Evolutionary conservation across 2,888 invertebrate species (phyloP), one percentile per base, ranked within the genome.

Genomic region (Drosophila putrida): DNA sequence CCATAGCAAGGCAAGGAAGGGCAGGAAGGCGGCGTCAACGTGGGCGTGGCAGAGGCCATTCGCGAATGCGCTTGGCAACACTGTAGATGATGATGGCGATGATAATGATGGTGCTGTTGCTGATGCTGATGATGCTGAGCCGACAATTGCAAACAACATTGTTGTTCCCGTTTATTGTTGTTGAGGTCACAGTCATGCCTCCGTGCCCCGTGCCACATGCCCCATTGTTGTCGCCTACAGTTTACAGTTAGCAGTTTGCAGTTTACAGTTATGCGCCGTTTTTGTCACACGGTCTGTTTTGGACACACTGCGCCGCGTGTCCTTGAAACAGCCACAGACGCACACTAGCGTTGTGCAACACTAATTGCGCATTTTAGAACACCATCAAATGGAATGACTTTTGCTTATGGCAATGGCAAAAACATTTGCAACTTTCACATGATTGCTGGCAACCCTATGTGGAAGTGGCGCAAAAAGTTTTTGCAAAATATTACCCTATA

Each of bases 41-140:
- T 43, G 33, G 36, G 57, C 57, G 63, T 62, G 61, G 49, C 46
- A 51, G 8, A 43, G 54, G 55, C 58, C 36, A 38, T 64, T 41
- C 62, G 25, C 49, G 54, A 66, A 43, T 71, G 66, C 66, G 67
- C 47, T 54, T 65, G 65, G 76, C 80, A 80, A 80, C 82, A 70
- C 79, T 82, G 75, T 71, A 63, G 59, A 10, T 77, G 77, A 69
- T 63, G 62, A 39, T 27, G 49, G 6, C 31, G 10, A 33, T 33
- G 43, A 6, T 39, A 57, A 10, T 55, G 31, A 1, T 65, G 53
- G 2, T 46, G 36, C 3, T 70, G 63, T 8, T 46, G 59, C 4
- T 44, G 54, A 8, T 59, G 50, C 1, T 43, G 68, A 11, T 69
- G 60, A 47, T 43, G 49, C 51, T 68, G 72, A 74, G 78, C 78